phyloP scores from a whole-genome alignment of 2,797 vertebrate species.

The Myotis pilosus region DNA sequence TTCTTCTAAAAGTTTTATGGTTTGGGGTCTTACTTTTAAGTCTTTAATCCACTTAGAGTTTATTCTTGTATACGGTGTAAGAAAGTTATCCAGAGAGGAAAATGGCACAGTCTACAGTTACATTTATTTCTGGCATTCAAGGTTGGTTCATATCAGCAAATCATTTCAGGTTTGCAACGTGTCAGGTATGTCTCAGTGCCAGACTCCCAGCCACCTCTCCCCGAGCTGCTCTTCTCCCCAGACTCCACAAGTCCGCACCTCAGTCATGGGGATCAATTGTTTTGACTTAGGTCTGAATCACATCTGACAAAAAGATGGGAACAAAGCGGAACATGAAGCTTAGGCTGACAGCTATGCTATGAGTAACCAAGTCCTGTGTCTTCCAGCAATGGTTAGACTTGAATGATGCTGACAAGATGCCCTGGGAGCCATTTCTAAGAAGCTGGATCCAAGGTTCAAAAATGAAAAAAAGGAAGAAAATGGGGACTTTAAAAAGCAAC shows the following conservation, averaged over 20 bases:
- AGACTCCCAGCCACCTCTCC: no score
- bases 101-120: no score
- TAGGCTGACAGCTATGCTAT: neutral
- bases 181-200: no score
- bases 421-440: neutral
- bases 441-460: neutral
- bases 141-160: neutral
- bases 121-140: neutral
- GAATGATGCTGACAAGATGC: neutral
- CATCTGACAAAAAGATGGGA: neutral
- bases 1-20: neutral
- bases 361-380: neutral
- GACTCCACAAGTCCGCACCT: no score
- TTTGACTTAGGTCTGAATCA: neutral
- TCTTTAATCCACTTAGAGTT: neutral
- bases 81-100: neutral
- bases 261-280: neutral
- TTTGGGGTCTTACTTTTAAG: neutral
- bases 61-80: neutral
- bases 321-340: neutral
- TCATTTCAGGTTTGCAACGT: neutral
- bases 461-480: slow-evolving; percentile 18
- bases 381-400: neutral
- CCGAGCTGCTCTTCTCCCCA: no score
- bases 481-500: neutral